A percentile compares a stretch with the other conserved stretches of the same genome.
Evolutionary conservation across 2,888 invertebrate genomes (phyloP).

Genomic region (Pyralis farinalis): DNA sequence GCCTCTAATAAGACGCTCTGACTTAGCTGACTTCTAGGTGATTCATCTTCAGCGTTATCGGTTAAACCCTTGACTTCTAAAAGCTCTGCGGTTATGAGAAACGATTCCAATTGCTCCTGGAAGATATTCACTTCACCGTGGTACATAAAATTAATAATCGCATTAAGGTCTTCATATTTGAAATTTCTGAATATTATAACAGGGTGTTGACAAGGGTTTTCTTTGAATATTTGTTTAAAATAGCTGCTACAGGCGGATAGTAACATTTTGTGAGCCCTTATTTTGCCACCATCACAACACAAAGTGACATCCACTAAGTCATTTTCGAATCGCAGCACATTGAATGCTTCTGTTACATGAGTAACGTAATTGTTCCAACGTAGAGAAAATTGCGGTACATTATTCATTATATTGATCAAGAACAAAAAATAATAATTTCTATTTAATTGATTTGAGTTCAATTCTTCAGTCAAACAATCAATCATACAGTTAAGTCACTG

Average conservation of each 20-base stretch:
- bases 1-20: background rate
- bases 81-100: constrained; percentile 88
- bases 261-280: constrained; percentile 92
- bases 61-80: constrained; percentile 89
- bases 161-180: constrained; percentile 88
- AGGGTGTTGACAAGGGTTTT: constrained; percentile 90
- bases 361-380: constrained; percentile 93
- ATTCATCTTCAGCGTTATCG: constrained; percentile 75
- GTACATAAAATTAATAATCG: constrained; percentile 91
- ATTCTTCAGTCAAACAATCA: no score
- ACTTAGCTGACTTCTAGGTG: constrained; percentile 47
- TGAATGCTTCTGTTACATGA: constrained; percentile 90
- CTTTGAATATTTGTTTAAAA: constrained; percentile 86
- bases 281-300: constrained; percentile 91
- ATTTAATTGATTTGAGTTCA: background rate
- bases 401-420: constrained; percentile 54
- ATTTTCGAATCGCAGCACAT: constrained; percentile 84
- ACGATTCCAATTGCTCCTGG: constrained; percentile 89
- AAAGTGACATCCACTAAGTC: constrained; percentile 92
- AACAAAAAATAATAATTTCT: no score
- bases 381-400: constrained; percentile 90
- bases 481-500: no score
- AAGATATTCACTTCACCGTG: constrained; percentile 91
- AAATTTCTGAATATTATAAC: constrained; percentile 91
- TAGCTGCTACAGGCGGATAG: constrained; percentile 92